Evolutionary conservation across 2,797 vertebrate species (phyloP).

Genomic region (Botia almorhae): DNA sequence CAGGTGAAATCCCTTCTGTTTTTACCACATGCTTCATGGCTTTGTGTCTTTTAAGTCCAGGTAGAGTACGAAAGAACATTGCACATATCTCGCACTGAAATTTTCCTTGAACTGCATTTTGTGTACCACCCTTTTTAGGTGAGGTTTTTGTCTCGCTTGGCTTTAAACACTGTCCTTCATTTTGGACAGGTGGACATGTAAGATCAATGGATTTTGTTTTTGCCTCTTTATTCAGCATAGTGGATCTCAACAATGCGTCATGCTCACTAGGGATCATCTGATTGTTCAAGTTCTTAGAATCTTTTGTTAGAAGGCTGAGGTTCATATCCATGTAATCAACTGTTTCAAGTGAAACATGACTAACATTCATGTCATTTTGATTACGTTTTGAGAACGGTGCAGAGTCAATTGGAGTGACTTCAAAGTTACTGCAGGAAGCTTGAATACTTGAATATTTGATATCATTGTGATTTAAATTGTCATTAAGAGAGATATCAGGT

Average conservation of each 20-base stretch:
- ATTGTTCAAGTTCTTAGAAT: conserved; percentile 61
- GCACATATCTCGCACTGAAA: conserved; percentile 89
- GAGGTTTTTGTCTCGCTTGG: conserved; percentile 66
- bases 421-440: conserved; percentile 61
- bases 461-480: conserved; percentile 59
- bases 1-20: conserved; percentile 60
- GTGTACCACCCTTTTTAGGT: conserved; percentile 66
- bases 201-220: conserved; percentile 62
- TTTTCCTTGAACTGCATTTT: conserved; percentile 68
- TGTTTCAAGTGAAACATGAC: conserved; percentile 61
- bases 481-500: conserved; percentile 55
- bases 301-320: conserved; percentile 63
- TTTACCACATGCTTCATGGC: conserved; percentile 88
- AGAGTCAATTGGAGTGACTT: conserved; percentile 43
- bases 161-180: conserved; percentile 62
- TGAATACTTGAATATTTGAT: conserved; percentile 56
- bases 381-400: conserved; percentile 51
- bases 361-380: conserved; percentile 62
- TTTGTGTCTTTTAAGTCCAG: conserved; percentile 92
- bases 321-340: conserved; percentile 63
- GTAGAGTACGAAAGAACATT: conserved; percentile 87
- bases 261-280: conserved; percentile 54
- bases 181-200: conserved; percentile 58
- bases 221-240: conserved; percentile 66
- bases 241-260: conserved; percentile 55